Conservation (phyloP, 2,113 vertebrate genomes). For the Lichenostomus cassidix region DNA sequence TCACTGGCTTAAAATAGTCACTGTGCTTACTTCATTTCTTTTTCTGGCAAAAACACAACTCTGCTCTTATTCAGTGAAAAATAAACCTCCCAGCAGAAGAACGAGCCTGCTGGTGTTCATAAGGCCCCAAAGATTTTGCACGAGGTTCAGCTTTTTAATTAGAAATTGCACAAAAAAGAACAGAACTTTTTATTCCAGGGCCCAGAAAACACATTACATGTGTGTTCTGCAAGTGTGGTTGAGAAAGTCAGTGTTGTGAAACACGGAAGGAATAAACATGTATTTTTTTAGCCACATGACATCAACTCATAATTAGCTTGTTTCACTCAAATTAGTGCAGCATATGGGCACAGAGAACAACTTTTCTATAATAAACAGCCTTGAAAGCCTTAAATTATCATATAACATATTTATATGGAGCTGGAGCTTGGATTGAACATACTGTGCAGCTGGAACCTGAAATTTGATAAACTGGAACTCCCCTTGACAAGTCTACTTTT, state of each 20-base stretch:
- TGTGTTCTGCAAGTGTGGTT: not conserved
- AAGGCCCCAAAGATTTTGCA: not conserved
- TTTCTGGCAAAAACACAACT: not conserved
- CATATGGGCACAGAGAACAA: not conserved
- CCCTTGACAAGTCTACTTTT: not conserved
- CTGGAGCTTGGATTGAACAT: not conserved
- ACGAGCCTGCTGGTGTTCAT: not conserved
- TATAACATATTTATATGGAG: not conserved
- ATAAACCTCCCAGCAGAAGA: not conserved
- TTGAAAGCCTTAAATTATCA: not conserved
- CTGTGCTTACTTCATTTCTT: not conserved
- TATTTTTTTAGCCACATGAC: slow-evolving; percentile 57
- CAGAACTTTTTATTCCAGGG: not conserved
- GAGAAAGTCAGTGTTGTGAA: not conserved
- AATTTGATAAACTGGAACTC: not conserved
- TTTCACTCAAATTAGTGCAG: slow-evolving; percentile 26
- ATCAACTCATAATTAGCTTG: slow-evolving; percentile 59
- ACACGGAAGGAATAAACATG: not conserved
- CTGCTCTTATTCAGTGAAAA: not conserved
- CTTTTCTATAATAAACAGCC: slow-evolving; percentile 46
- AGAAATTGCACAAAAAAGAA: not conserved
- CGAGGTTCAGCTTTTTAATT: not conserved
- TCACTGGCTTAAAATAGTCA: not conserved
- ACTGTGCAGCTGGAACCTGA: not conserved
- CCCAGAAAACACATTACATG: not conserved